phyloP scores from a whole-genome alignment of 2,797 vertebrate species.

The Uromys caudimaculatus region DNA sequence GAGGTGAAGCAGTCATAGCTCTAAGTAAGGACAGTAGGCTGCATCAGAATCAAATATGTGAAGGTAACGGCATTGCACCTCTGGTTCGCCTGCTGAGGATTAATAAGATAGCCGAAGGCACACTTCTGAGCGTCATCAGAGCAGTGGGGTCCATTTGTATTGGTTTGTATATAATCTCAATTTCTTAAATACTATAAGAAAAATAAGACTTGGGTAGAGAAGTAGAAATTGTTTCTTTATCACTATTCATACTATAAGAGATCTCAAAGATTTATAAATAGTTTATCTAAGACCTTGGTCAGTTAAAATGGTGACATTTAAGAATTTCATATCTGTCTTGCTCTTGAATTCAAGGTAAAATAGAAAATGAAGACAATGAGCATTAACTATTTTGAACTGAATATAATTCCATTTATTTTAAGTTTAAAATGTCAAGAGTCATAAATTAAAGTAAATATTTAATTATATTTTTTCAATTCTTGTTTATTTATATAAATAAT shows the following conservation, averaged over 20 bases:
- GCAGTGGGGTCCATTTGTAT: slow-evolving; percentile 88
- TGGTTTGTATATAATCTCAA: slow-evolving; percentile 81
- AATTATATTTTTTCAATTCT: neutral
- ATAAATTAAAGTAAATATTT: neutral
- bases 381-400: slow-evolving; percentile 30
- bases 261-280: neutral
- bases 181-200: neutral
- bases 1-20: slow-evolving; percentile 88
- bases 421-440: slow-evolving; percentile 9
- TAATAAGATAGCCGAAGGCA: slow-evolving; percentile 84
- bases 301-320: neutral
- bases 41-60: slow-evolving; percentile 89
- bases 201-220: neutral
- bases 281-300: neutral
- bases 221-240: neutral
- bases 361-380: slow-evolving; percentile 11
- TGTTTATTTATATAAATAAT: neutral
- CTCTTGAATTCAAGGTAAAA: neutral
- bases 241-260: neutral
- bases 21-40: slow-evolving; percentile 86
- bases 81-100: slow-evolving; percentile 87
- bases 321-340: neutral
- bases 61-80: slow-evolving; percentile 87
- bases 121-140: slow-evolving; percentile 87
- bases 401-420: slow-evolving; percentile 31